Conservation (phyloP, 2,888 invertebrate species). For the Axea sp. region DNA sequence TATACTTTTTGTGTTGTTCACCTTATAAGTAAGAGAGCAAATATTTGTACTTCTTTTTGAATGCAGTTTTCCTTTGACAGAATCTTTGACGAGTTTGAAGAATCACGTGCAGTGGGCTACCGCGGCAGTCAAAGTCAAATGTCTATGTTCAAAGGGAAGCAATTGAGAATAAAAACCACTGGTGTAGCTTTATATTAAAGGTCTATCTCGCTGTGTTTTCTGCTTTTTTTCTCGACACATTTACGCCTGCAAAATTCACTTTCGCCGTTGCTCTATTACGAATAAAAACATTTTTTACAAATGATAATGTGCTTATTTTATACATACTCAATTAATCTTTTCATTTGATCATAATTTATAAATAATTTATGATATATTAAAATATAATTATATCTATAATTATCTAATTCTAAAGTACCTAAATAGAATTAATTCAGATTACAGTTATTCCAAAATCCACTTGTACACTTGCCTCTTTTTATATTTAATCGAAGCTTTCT, state of each 20-base stretch:
- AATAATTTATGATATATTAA: no score
- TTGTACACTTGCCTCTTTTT: constrained; percentile 6
- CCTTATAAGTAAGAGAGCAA: constrained; percentile 40
- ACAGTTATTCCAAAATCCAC: background rate
- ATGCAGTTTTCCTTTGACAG: constrained; percentile 42
- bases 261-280: constrained; percentile 2
- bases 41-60: constrained; percentile 48
- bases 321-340: no score
- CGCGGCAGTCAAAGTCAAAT: constrained; percentile 47
- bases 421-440: background rate
- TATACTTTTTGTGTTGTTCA: constrained; percentile 40
- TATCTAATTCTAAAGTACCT: background rate
- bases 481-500: constrained; percentile 9
- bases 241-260: constrained; percentile 28
- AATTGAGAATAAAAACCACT: constrained; percentile 50
- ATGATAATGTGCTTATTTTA: no score
- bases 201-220: constrained; percentile 43
- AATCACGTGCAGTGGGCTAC: constrained; percentile 42
- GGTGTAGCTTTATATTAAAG: constrained; percentile 54
- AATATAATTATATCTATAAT: background rate
- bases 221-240: constrained; percentile 40
- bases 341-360: no score
- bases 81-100: constrained; percentile 48
- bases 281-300: no score
- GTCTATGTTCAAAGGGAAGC: constrained; percentile 44